Percentiles rank a stretch among this genome's conserved stretches.
Conservation (phyloP, 2,888 invertebrate species). For the Scotopteryx bipunctaria region DNA sequence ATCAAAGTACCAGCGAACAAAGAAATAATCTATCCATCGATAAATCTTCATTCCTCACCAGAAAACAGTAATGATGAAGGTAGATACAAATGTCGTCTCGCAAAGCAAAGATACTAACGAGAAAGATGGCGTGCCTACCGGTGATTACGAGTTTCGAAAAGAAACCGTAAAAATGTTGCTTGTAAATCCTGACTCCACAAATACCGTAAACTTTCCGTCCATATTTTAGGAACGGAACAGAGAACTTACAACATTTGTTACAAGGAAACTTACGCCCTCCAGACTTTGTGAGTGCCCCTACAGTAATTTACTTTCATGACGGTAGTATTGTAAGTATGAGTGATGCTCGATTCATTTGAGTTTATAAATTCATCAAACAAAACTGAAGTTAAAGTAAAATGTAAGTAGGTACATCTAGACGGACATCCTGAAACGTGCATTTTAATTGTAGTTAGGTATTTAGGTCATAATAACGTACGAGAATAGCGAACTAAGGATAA, state of each 20-base stretch:
- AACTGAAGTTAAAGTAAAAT: too few species aligned
- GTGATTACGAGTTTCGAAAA: conserved; percentile 11
- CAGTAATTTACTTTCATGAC: conserved; percentile 36
- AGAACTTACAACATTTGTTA: conserved; percentile 32
- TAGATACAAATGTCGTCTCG: conserved; percentile 1
- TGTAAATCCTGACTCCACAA: conserved; percentile 20
- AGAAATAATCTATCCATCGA: too few species aligned
- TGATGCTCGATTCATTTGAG: conserved; percentile 32
- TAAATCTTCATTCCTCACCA: too few species aligned
- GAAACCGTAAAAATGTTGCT: conserved; percentile 20
- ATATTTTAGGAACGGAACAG: conserved; percentile 27
- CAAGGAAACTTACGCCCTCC: conserved; percentile 27
- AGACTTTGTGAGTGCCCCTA: conserved; percentile 31
- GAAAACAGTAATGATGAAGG: too few species aligned
- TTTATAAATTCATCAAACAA: conserved; percentile 16
- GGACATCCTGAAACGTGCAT: too few species aligned
- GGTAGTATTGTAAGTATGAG: conserved; percentile 37
- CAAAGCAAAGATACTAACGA: conserved; percentile 12
- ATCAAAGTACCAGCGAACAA: too few species aligned
- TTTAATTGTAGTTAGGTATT: too few species aligned
- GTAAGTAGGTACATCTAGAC: too few species aligned
- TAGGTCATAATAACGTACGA: too few species aligned
- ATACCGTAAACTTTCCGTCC: conserved; percentile 21
- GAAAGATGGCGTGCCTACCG: conserved; percentile 6
- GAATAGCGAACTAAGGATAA: background rate